Evolutionary conservation across 2,888 invertebrate genomes (phyloP), one percentile per base, ranked within the genome.

Genomic region (Aphrophora alni): DNA sequence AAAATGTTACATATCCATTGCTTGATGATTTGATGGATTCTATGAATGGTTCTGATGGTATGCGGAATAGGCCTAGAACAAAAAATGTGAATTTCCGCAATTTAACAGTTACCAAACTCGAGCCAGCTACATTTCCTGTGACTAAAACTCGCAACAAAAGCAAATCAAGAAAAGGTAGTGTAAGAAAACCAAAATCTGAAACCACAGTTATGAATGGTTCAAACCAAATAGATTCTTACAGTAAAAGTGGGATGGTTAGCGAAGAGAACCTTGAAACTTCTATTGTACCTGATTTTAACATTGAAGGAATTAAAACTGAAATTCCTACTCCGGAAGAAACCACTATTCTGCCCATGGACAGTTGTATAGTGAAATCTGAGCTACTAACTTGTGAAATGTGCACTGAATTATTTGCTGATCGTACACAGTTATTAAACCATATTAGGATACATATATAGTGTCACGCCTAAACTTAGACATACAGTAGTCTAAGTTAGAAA

Each of bases 351-450:
- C 78, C 26, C 4, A 83, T 81, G 38, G 78, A 80, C 59, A 78
- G 82, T 26, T 82, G 80, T 28, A 69, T 81, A 59, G 82, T 84
- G 68, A 83, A 84, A 75, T 82, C 84, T 12, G 84, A 85, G 71
- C 69, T 80, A 71, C 80, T 92, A 88, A 93, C 93, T 84, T 96
- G 96, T 87, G 95, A 95, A 88, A 95, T 96, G 94, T 96, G 96
- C 87, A 91, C 93, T 78, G 91, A 93, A 74, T 92, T 93, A 84
- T 96, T 96, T 88, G 89, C 92, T 12, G 93, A 93, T 92, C 82
- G 95, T 76, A 93, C 93, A 76, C 94, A 94, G 84, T 88, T 94
- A 70, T 88, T 95, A 83, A 90, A 94, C 79, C 95, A 96, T 88
- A 95, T 95, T 86, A 94, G 95, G 80, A 92, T 95, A 87, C 95